Conservation (phyloP, 2,113 vertebrate genomes). For the Tachysurus vachellii region DNA sequence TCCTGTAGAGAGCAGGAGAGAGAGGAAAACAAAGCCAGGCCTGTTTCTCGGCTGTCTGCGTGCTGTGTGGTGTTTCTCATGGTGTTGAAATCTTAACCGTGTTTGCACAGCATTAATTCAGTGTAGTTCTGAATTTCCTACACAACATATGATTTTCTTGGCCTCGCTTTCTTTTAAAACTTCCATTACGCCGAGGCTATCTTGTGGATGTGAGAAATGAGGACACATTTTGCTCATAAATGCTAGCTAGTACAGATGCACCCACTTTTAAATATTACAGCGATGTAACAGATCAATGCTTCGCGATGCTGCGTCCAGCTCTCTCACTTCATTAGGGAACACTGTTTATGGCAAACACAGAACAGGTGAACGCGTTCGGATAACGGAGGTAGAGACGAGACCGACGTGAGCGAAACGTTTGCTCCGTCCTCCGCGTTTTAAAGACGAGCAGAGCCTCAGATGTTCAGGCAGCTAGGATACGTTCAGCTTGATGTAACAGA, state of each 20-base stretch:
- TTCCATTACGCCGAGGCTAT: neutral
- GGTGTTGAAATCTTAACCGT: constrained; percentile 57
- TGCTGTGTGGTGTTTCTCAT: constrained; percentile 43
- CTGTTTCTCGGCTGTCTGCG: constrained; percentile 51
- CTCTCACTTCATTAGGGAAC: neutral
- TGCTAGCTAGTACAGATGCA: neutral
- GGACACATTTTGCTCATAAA: neutral
- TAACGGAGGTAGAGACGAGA: neutral
- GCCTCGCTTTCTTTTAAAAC: constrained; percentile 1
- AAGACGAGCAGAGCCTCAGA: neutral
- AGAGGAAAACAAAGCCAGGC: constrained; percentile 56
- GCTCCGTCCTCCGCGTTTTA: neutral
- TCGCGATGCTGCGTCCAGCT: neutral
- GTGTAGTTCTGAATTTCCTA: constrained; percentile 55
- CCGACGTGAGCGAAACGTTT: neutral
- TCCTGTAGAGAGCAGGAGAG: constrained; percentile 9
- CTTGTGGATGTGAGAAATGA: neutral
- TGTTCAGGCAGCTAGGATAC: neutral
- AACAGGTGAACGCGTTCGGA: neutral
- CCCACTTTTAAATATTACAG: neutral
- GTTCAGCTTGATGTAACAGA: neutral
- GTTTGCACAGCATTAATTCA: constrained; percentile 61
- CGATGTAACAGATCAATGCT: too few species aligned
- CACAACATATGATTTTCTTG: constrained; percentile 46
- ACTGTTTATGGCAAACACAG: neutral